Percentiles rank a stretch among this genome's conserved stretches.
phyloP scores from a whole-genome alignment of 2,797 vertebrate species.

The Melanotaenia boesemani region DNA sequence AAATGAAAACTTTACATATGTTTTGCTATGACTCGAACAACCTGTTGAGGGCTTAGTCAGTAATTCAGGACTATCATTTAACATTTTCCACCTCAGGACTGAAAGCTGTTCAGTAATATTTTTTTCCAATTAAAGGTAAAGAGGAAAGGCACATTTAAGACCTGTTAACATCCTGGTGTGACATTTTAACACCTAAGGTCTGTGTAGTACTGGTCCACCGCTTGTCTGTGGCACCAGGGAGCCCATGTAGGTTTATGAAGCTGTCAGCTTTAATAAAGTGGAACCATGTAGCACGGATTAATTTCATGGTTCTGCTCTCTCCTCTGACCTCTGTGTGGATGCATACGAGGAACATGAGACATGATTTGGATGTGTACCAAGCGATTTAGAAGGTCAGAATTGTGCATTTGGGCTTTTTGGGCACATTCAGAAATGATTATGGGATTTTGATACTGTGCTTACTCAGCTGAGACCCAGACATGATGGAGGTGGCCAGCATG shows the following conservation, averaged over 20 bases:
- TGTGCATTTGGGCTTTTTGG: conserved; percentile 64
- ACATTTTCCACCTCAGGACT: conserved; percentile 41
- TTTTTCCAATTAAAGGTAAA: conserved; percentile 1
- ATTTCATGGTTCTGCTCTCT: conserved; percentile 67
- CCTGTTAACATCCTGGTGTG: conserved; percentile 20
- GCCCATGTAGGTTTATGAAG: conserved; percentile 32
- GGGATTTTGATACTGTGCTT: conserved; percentile 68
- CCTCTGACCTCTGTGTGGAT: conserved; percentile 60
- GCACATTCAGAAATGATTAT: conserved; percentile 73
- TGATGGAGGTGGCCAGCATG: conserved; percentile 53
- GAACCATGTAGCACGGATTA: conserved; percentile 60
- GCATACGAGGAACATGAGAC: conserved; percentile 63
- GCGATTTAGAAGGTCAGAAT: conserved; percentile 53
- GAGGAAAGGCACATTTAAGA: conserved; percentile 28
- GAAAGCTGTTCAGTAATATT: conserved; percentile 11
- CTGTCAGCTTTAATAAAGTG: conserved; percentile 74
- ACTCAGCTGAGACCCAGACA: conserved; percentile 63
- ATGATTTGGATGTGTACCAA: conserved; percentile 64
- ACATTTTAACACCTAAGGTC: conserved; percentile 58
- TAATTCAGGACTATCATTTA: conserved; percentile 55
- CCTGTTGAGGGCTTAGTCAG: conserved; percentile 27
- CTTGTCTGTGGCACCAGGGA: conserved; percentile 50
- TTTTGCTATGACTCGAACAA: neutral
- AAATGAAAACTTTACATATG: conserved; percentile 23
- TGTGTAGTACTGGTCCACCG: conserved; percentile 52